Conservation (phyloP, 2,888 invertebrate species). For the Tenthredo scrophulariae region DNA sequence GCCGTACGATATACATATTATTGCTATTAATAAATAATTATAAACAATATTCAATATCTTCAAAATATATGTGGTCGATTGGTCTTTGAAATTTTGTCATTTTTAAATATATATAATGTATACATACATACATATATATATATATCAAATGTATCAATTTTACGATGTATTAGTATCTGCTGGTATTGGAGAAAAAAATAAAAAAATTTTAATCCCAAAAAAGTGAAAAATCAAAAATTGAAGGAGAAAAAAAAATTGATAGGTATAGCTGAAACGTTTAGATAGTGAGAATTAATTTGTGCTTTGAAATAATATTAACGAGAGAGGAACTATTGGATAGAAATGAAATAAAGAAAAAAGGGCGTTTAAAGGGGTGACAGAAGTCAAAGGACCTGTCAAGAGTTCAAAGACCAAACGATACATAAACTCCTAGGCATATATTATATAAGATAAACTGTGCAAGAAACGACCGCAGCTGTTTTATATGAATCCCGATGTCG, state of each 20-base stretch:
- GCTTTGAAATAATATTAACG: background rate
- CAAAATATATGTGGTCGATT: conserved; percentile 9
- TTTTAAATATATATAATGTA: background rate
- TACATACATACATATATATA: background rate
- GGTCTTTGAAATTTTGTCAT: conserved; percentile 26
- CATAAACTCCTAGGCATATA: conserved; percentile 23
- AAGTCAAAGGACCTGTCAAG: background rate
- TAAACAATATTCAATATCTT: conserved; percentile 63
- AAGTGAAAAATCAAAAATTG: background rate
- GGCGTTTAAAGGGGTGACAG: background rate
- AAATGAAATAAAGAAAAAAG: background rate
- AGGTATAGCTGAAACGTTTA: background rate
- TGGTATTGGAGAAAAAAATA: background rate
- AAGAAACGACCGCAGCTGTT: conserved; percentile 74
- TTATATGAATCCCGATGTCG: conserved; percentile 76
- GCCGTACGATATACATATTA: conserved; percentile 73
- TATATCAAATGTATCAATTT: background rate
- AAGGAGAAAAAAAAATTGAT: background rate
- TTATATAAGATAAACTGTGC: conserved; percentile 63
- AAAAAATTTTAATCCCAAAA: background rate
- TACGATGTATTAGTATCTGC: background rate
- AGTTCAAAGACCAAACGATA: conserved; percentile 36
- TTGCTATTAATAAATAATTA: conserved; percentile 68
- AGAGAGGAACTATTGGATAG: background rate
- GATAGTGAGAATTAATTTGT: background rate